phyloP scores from a whole-genome alignment of 2,113 vertebrate genomes.

The Xiphorhynchus elegans region DNA sequence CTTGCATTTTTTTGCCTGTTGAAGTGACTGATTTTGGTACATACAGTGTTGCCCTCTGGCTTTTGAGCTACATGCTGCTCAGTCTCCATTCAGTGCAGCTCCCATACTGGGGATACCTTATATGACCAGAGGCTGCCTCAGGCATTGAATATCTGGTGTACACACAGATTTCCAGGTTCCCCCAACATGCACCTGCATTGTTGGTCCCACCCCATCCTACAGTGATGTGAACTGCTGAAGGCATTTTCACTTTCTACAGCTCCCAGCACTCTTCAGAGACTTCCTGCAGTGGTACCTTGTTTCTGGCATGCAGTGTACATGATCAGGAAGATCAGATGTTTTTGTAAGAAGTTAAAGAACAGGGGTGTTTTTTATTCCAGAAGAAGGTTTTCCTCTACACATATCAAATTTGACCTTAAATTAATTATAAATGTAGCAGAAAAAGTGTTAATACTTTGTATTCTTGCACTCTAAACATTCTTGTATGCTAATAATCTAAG shows the following conservation, averaged over 20 bases:
- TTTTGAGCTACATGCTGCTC: neutral
- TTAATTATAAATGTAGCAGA: neutral
- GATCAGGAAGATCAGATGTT: neutral
- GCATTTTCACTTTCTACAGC: neutral
- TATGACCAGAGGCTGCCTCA: neutral
- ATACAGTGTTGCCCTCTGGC: neutral
- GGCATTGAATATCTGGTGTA: neutral
- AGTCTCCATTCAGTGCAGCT: rapidly evolving
- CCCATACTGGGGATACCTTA: neutral
- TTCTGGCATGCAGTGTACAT: neutral
- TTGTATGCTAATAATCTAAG: neutral
- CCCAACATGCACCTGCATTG: rapidly evolving
- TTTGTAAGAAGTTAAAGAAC: neutral
- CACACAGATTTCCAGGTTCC: neutral
- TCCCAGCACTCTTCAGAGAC: neutral
- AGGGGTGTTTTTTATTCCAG: rapidly evolving
- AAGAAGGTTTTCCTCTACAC: neutral
- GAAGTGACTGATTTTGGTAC: neutral
- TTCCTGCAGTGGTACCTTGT: neutral
- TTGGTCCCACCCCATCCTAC: neutral
- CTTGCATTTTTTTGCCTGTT: neutral
- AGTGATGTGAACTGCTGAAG: neutral
- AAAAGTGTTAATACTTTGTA: neutral
- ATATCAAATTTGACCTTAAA: neutral
- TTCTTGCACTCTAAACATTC: neutral